Evolutionary conservation across 1,140 invertebrate genomes (phyloP).

Genomic region (Temnothorax curvispinosus): DNA sequence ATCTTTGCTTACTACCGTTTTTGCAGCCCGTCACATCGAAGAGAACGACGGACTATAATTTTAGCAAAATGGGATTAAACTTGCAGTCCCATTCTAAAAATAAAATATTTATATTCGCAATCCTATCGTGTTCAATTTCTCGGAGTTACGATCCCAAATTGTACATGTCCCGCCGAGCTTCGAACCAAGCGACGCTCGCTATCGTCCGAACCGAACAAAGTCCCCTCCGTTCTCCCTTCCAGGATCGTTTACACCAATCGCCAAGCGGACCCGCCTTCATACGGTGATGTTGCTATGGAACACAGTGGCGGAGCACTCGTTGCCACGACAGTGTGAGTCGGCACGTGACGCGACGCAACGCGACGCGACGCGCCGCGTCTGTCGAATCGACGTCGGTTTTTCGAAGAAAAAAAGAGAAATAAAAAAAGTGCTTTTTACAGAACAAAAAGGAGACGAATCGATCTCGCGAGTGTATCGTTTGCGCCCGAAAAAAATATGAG

Average conservation of each 20-base stretch:
- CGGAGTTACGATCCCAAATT: background rate
- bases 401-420: background rate
- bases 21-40: conserved; percentile 86
- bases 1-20: conserved; percentile 87
- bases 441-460: background rate
- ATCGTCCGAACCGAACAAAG: conserved; percentile 44
- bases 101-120: background rate
- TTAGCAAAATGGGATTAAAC: conserved; percentile 86
- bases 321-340: conserved; percentile 74
- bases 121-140: background rate
- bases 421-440: background rate
- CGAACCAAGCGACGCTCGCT: background rate
- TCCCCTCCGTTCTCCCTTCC: conserved; percentile 62
- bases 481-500: conserved; percentile 33
- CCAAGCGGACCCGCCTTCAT: conserved; percentile 68
- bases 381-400: conserved; percentile 15
- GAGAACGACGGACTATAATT: conserved; percentile 84
- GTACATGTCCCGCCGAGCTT: conserved; percentile 5
- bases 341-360: conserved; percentile 55
- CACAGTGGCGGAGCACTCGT: conserved; percentile 79
- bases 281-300: conserved; percentile 71
- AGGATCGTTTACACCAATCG: conserved; percentile 61
- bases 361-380: conserved; percentile 42
- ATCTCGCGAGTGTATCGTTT: conserved; percentile 22
- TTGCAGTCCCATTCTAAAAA: background rate